Base-by-base conservation (phyloP, 1,140 invertebrate species). In the Holcopasites calliopsidis region DNA sequence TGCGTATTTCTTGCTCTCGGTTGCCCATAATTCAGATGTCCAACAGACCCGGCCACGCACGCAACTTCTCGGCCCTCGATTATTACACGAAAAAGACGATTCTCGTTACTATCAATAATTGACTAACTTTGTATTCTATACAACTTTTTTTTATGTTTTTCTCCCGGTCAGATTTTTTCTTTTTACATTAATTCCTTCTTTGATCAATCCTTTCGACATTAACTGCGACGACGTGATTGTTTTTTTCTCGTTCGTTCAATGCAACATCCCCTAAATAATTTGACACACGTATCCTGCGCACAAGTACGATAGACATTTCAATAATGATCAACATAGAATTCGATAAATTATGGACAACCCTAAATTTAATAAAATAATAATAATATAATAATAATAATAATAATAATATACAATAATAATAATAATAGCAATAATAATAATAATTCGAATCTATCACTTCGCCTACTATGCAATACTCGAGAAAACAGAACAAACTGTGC, bases 261-360 rank as follows among this genome's bases (percentile, higher is more conserved):
- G 8, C 18, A 21, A 31, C 16, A 54, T 40, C n/a, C 8, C 7
- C 23, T 61, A 47, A 47, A 62, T 58, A 33, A 74, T 33, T 68
- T 47, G 38, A 68, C 52, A 66, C 47, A 71, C 38, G 35, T 47
- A 62, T 66, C 26, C 40, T 72, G 55, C 42, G 42, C 26, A 54
- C 42, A 55, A 76, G 57, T 65, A 72, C 33, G 38, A 79, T 71
- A 78, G 47, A 84, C 44, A 78, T 72, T 76, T 68, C 66, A 52
- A 60, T 55, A 79, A 83, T 80, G 80, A 79, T 80, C 49, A 84
- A 88, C 76, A 74, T 72, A 78, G 58, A 72, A 73, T 82, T 76
- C 65, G 76, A 79, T 87, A 86, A 88, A 91, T 91, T 91, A 91
- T 91, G 90, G 90, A 91, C 90, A 91, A 91, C 90, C 89, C 76